Evolutionary conservation across 2,888 invertebrate genomes (phyloP).

Genomic region (Amphipyra tragopoginis): DNA sequence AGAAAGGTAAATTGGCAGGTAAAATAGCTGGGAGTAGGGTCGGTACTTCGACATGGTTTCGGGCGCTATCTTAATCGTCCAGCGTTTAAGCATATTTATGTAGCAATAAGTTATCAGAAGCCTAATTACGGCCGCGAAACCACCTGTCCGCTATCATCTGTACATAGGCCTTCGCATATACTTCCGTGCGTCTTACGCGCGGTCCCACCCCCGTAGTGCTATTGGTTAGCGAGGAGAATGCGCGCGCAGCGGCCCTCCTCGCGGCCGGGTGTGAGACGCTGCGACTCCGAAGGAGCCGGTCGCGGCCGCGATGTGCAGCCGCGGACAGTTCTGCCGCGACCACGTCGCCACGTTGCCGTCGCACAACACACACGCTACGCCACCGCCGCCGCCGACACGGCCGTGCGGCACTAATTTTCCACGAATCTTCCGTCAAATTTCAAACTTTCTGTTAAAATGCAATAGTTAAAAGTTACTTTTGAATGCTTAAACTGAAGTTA

Average conservation of each 20-base stretch:
- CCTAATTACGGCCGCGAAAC: constrained; percentile 89
- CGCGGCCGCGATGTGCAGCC: constrained; percentile 81
- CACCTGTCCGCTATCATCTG: constrained; percentile 90
- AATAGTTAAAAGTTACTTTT: constrained; percentile 44
- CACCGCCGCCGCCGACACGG: constrained; percentile 50
- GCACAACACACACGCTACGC: constrained; percentile 43
- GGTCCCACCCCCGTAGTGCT: constrained; percentile 84
- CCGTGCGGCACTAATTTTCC: constrained; percentile 56
- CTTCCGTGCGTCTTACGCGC: constrained; percentile 89
- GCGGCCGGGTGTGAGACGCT: constrained; percentile 78
- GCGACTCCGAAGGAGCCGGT: constrained; percentile 83
- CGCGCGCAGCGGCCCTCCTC: constrained; percentile 89
- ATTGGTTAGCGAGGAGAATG: constrained; percentile 81
- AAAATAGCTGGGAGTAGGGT: constrained; percentile 69
- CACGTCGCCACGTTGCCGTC: constrained; percentile 74
- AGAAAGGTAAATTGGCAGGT: constrained; percentile 70
- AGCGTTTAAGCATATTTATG: constrained; percentile 86
- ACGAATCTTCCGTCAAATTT: constrained; percentile 36
- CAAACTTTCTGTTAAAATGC: constrained; percentile 28
- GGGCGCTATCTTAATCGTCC: constrained; percentile 84
- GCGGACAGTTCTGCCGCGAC: constrained; percentile 83
- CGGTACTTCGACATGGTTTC: constrained; percentile 71
- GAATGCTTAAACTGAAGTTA: constrained; percentile 30
- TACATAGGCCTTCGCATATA: constrained; percentile 90
- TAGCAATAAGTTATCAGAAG: constrained; percentile 88